These are phyloP conservation scores for Nannobrachium achirus DNA, from an alignment of 2,113 vertebrate genomes.

Conservation along the genomic window DNA sequence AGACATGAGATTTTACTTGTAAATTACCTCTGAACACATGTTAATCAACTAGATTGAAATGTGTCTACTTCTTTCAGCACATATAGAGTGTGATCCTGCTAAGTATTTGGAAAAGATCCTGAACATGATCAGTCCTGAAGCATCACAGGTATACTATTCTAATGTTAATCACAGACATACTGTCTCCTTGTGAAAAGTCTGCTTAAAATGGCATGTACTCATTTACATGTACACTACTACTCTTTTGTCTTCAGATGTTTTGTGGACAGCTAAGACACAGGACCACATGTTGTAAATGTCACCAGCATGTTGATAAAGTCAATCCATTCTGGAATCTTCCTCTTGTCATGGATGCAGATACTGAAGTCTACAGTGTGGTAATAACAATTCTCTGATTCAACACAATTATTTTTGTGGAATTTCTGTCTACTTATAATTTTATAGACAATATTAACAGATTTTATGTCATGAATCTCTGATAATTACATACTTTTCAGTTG, in stretches of 20 bases:
- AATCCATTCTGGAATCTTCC: constrained; percentile 47
- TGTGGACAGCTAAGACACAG: constrained; percentile 37
- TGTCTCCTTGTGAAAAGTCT: neutral
- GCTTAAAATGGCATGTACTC: neutral
- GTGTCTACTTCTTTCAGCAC: constrained; percentile 39
- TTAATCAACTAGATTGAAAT: neutral
- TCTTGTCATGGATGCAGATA: constrained; percentile 29
- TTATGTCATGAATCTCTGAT: neutral
- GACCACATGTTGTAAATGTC: constrained; percentile 22
- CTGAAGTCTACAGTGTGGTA: constrained; percentile 47
- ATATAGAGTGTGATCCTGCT: constrained; percentile 65
- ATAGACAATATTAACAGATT: neutral
- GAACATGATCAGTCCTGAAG: constrained; percentile 5
- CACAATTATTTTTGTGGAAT: neutral
- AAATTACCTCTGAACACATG: neutral
- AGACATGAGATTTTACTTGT: neutral
- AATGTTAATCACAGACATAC: neutral
- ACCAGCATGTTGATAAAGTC: neutral
- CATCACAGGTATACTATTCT: constrained; percentile 43
- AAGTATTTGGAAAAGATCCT: constrained; percentile 70
- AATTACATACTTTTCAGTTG: constrained; percentile 30
- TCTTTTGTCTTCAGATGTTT: constrained; percentile 39
- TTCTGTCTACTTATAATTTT: neutral
- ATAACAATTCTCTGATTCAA: neutral
- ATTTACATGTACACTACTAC: neutral